Evolutionary conservation across 2,797 vertebrate genomes (phyloP).

Genomic region (Phalanger gymnotis): DNA sequence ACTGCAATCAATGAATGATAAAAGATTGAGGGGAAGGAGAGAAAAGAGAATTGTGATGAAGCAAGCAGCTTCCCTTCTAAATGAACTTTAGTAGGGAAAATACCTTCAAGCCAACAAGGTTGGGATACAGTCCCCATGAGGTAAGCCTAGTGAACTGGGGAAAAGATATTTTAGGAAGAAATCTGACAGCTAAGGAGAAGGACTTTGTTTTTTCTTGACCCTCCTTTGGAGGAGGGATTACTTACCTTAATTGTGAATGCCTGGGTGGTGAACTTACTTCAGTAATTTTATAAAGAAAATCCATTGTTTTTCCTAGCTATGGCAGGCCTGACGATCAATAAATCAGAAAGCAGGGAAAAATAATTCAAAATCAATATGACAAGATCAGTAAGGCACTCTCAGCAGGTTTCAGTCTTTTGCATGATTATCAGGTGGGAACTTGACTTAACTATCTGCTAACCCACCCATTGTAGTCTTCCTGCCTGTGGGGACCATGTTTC

Average conservation of each 20-base stretch:
- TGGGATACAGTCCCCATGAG: not conserved
- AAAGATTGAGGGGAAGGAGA: conserved; percentile 20
- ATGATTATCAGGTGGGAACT: conserved; percentile 15
- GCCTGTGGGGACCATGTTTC: not conserved
- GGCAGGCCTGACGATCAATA: not conserved
- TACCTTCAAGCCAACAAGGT: not conserved
- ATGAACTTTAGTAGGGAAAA: not conserved
- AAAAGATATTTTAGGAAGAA: not conserved
- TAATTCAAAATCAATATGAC: conserved; percentile 18
- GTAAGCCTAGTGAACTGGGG: not conserved
- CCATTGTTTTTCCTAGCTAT: not conserved
- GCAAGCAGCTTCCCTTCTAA: too few relatives aligned
- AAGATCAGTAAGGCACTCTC: conserved; percentile 1
- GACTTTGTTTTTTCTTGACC: not conserved
- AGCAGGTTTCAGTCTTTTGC: conserved; percentile 7
- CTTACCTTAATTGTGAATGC: not conserved
- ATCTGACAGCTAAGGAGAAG: not conserved
- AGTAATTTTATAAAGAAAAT: not conserved
- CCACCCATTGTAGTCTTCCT: not conserved
- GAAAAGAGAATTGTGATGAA: not conserved
- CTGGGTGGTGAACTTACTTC: not conserved
- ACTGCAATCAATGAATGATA: not conserved
- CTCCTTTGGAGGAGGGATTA: not conserved
- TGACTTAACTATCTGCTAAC: conserved; percentile 31
- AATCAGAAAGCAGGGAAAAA: not conserved